A percentile compares a stretch with the other conserved stretches of the same genome.
Conservation (phyloP, 2,888 invertebrate genomes). For the Drosophila nr. fundita region DNA sequence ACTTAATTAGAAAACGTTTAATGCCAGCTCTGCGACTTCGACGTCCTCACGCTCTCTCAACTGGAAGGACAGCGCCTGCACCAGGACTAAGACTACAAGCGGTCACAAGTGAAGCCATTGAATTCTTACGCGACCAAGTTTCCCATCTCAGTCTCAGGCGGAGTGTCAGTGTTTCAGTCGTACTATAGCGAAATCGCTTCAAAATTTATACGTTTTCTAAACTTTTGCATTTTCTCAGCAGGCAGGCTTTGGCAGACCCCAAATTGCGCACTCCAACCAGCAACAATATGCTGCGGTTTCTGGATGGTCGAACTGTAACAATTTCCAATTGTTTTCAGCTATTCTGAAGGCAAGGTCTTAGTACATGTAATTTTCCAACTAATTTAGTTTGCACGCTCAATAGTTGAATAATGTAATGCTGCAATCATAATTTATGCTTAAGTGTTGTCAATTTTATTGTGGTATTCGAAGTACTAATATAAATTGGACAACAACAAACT, state of each 20-base stretch:
- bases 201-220: constrained; percentile 60
- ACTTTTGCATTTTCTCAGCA: constrained; percentile 23
- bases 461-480: neutral
- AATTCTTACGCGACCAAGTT: constrained; percentile 34
- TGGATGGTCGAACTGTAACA: constrained; percentile 16
- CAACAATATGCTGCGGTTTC: constrained; percentile 11
- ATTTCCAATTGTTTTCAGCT: constrained; percentile 30
- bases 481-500: neutral
- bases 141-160: constrained; percentile 2
- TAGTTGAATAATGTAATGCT: constrained; percentile 61
- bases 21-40: constrained; percentile 58
- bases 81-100: constrained; percentile 1
- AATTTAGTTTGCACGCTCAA: constrained; percentile 71
- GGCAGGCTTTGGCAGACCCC: neutral
- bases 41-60: constrained; percentile 39
- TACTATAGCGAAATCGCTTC: constrained; percentile 27
- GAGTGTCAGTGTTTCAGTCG: constrained; percentile 2
- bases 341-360: constrained; percentile 5
- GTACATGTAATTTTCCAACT: constrained; percentile 70
- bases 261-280: neutral
- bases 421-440: constrained; percentile 41
- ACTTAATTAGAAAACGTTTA: constrained; percentile 80
- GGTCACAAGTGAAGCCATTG: constrained; percentile 31
- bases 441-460: constrained; percentile 21
- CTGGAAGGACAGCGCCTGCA: constrained; percentile 49